Evolutionary conservation across 1,140 invertebrate genomes (phyloP), one percentile per base, ranked within the genome.

Genomic region (Orchestia grillus): DNA sequence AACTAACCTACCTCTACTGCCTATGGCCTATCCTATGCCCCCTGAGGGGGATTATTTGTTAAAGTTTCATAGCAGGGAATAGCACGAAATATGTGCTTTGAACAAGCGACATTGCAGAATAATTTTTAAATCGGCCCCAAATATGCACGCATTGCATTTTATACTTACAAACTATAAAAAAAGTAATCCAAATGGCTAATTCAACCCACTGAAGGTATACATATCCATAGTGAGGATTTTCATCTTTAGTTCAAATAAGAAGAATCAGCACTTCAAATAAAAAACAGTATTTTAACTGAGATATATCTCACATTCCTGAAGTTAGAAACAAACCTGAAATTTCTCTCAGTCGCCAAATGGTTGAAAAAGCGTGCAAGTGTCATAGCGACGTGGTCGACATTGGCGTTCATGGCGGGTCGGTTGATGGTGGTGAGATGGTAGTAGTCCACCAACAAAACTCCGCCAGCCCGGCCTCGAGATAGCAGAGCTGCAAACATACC

Each of bases 401-500:
- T 94, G 44, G 43, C 44, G 92, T 94, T 94, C 92, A 94, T 94
- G 43, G 92, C 44, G 6, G 92, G 92, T 94, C 92, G 43, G 92
- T 44, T 94, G 92, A 94, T 94, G 92, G 92, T 94, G 1, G 92
- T 94, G 44, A 94, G 92, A 44, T 94, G 92, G 40, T 45, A 94
- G 92, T 94, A 94, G 92, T 94, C 92, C 40, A 94, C 92, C 0
- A 47, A 45, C 43, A 94, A 3, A 19, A 94, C 92, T 6, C 6
- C 92, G 8, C 44, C 92, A 15, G 40, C 92, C 23, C 44, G 92
- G 40, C 44, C 92, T 45, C 44, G 43, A 0, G 43, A 45, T n/a
- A 94, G 36, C 40, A 94, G 44, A 6, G 92, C 92, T 94, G 44
- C 43, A 94, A 45, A 90, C 4, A 90, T 44, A 41, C 11, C n/a